Evolutionary conservation across 2,888 invertebrate genomes (phyloP), one percentile per base, ranked within the genome.

Genomic region (Pinctada fucata): DNA sequence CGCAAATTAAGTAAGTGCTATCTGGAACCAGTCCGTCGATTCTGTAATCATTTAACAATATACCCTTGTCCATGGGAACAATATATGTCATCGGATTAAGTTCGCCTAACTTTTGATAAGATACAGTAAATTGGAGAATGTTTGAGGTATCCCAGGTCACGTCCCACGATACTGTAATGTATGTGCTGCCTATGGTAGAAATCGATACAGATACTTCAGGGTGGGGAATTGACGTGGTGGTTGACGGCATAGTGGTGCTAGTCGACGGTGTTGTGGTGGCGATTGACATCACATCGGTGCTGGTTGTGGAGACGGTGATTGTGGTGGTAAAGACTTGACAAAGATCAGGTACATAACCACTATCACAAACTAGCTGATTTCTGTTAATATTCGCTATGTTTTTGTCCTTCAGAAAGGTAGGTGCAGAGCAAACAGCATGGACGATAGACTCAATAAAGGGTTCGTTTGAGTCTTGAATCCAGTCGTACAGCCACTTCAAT

Each of bases 401-500:
- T n/a, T 52, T 64, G 63, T 69, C 70, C 5, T n/a, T 3, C 2
- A 70, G 10, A 6, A 16, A 45, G 49, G 52, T 52, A 16, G 68
- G 76, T 51, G 49, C 66, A 2, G 8, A 3, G 49, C 80, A 80
- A 3, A 72, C 50, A 3, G 70, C 70, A 13, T 49, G 8, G 2
- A 71, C 45, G 8, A 47, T 6, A 13, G 63, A 66, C 13, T 10
- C 0, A 45, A 70, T 49, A n/a, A 76, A 47, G 10, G 48, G 31
- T 50, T 48, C 71, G 48, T 6, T 71, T 13, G n/a, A 58, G 16
- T 2, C 49, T 78, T 71, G 64, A 16, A 82, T 79, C 70, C 82
- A 78, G 2, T 84, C 95, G 8, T 95, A 94, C 0, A 97, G 93
- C 97, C 97, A 97, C 63, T 95, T 94, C 1, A 97, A 91, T 58